phyloP scores from a whole-genome alignment of 2,888 invertebrate genomes.

The Erynnis tages region DNA sequence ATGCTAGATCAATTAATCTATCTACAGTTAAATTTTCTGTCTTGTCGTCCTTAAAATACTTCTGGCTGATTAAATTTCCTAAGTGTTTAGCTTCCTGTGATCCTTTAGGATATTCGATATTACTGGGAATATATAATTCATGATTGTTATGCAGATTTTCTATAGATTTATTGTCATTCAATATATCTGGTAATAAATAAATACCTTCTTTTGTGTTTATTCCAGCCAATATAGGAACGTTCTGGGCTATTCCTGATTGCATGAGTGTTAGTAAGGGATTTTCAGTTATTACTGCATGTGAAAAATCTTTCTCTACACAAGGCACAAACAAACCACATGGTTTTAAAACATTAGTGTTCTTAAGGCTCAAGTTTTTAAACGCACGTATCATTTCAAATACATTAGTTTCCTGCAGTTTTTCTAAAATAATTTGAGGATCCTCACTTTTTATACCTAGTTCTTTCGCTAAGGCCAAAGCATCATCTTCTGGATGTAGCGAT shows the following conservation, averaged over 20 bases:
- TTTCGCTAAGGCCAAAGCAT: conserved; percentile 35
- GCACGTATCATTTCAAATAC: conserved; percentile 39
- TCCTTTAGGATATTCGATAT: conserved; percentile 39
- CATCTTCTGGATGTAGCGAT: conserved; percentile 34
- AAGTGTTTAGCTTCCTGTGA: conserved; percentile 35
- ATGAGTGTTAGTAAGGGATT: conserved; percentile 48
- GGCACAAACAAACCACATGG: conserved; percentile 48
- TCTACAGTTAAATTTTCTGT: conserved; percentile 31
- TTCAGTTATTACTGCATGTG: conserved; percentile 49
- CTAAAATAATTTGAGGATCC: conserved; percentile 29
- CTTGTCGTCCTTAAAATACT: conserved; percentile 40
- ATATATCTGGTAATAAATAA: conserved; percentile 34
- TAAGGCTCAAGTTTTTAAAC: conserved; percentile 33
- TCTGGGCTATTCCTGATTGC: conserved; percentile 45
- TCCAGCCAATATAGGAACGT: conserved; percentile 56
- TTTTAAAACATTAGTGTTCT: conserved; percentile 34
- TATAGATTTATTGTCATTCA: conserved; percentile 24
- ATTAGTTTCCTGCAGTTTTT: conserved; percentile 33
- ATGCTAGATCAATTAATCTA: conserved; percentile 30
- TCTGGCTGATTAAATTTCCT: conserved; percentile 37
- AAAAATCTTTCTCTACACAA: conserved; percentile 48
- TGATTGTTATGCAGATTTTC: conserved; percentile 37
- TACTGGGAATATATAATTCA: conserved; percentile 40
- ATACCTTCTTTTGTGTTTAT: conserved; percentile 56
- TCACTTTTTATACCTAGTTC: conserved; percentile 33